Evolutionary conservation across 2,888 invertebrate genomes (phyloP).

Genomic region (Trachelus tabidus): DNA sequence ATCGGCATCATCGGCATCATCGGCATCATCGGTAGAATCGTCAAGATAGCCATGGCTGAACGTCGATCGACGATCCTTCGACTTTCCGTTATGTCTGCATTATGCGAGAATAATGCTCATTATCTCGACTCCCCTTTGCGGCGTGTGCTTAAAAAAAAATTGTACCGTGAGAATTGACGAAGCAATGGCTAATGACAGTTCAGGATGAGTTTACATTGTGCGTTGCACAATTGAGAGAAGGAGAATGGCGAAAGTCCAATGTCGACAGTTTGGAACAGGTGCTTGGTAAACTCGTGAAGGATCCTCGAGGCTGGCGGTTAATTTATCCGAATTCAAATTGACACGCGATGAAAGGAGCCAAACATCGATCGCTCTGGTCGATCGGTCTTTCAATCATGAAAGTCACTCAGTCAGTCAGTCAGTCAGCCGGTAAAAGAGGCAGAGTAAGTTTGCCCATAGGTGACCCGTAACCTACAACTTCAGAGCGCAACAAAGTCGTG

Average conservation of each 20-base stretch:
- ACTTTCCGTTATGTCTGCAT: conserved; percentile 15
- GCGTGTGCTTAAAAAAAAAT: neutral
- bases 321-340: neutral
- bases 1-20: neutral
- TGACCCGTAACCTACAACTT: neutral
- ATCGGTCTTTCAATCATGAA: neutral
- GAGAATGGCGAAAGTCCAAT: neutral
- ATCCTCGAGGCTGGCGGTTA: neutral
- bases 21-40: too few relatives aligned
- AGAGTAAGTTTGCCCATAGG: neutral
- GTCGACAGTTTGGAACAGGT: neutral
- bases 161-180: neutral
- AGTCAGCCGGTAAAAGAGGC: neutral
- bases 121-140: conserved; percentile 24
- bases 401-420: neutral
- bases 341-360: neutral
- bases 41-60: conserved; percentile 50
- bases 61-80: conserved; percentile 54
- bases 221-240: neutral
- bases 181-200: neutral
- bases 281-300: neutral
- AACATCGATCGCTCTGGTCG: neutral
- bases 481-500: conserved; percentile 50
- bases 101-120: conserved; percentile 41
- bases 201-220: neutral